Evolutionary conservation across 2,797 vertebrate genomes (phyloP).

Genomic region (Sparus aurata): DNA sequence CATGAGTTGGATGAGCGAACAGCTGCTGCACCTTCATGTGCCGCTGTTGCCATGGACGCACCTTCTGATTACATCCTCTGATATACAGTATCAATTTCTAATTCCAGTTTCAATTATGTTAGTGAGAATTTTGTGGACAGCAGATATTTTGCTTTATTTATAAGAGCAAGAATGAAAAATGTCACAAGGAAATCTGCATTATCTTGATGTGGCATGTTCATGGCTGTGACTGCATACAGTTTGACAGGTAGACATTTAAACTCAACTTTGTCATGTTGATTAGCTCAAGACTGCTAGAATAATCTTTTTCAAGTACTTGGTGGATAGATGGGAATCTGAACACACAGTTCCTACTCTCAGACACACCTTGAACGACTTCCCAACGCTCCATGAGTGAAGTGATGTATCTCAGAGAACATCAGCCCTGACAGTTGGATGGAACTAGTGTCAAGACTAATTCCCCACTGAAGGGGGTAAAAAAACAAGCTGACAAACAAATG

Average conservation of each 20-base stretch:
- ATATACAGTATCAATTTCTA: too few species aligned
- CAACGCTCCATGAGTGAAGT: neutral
- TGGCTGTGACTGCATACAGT: neutral
- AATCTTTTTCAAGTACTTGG: neutral
- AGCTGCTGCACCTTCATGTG: too few species aligned
- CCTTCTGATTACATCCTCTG: too few species aligned
- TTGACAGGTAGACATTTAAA: neutral
- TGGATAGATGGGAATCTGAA: neutral
- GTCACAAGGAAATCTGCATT: neutral
- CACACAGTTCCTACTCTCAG: neutral
- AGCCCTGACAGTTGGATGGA: neutral
- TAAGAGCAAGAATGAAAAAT: neutral
- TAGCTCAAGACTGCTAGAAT: neutral
- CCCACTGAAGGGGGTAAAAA: neutral
- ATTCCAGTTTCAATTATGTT: too few species aligned
- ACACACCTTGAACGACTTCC: neutral
- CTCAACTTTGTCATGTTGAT: neutral
- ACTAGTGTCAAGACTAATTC: neutral
- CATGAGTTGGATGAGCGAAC: too few species aligned
- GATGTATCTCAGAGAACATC: neutral
- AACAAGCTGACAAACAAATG: slow-evolving; percentile 1
- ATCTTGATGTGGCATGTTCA: neutral
- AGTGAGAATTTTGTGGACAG: too few species aligned
- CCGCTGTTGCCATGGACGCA: too few species aligned
- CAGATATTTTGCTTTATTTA: too few species aligned